A percentile compares a stretch with the other conserved stretches of the same genome.
Conservation (phyloP, 2,888 invertebrate species). For the Meta bourneti region DNA sequence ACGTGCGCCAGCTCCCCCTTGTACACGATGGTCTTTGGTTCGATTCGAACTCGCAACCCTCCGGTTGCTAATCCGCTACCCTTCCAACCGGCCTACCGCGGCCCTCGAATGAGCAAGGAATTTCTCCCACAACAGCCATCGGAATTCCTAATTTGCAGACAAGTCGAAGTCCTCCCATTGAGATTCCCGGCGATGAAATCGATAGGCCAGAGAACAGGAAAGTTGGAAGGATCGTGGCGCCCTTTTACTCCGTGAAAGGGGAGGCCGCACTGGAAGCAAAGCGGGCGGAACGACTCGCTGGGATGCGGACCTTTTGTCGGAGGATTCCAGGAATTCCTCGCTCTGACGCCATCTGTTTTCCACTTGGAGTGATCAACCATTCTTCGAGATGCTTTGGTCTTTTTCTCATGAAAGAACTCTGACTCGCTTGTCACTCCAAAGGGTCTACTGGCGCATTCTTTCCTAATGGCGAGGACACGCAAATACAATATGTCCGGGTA, state of each 20-base stretch:
- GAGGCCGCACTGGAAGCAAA: background rate
- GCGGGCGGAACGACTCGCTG: background rate
- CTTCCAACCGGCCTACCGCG: too few species aligned
- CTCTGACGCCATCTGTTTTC: background rate
- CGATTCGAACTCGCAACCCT: too few species aligned
- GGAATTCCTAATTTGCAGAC: background rate
- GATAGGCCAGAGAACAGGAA: background rate
- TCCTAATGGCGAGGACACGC: background rate
- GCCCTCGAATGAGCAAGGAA: too few species aligned
- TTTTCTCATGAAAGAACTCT: background rate
- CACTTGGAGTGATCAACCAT: background rate
- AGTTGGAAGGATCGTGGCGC: too few species aligned
- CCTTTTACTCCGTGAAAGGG: too few species aligned
- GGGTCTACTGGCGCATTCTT: background rate
- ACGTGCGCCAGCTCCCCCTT: too few species aligned
- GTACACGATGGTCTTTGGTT: too few species aligned
- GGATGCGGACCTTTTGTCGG: slow-evolving; percentile 13
- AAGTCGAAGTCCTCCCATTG: background rate
- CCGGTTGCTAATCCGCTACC: too few species aligned
- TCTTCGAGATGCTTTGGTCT: background rate
- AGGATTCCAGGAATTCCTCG: slow-evolving; percentile 31
- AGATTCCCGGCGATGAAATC: slow-evolving; percentile 15
- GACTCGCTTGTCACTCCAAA: background rate
- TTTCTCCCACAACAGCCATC: too few species aligned
- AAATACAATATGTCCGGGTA: background rate